Base-by-base conservation (phyloP, 1,140 invertebrate species). In the Zeugodacus cucurbitae region DNA sequence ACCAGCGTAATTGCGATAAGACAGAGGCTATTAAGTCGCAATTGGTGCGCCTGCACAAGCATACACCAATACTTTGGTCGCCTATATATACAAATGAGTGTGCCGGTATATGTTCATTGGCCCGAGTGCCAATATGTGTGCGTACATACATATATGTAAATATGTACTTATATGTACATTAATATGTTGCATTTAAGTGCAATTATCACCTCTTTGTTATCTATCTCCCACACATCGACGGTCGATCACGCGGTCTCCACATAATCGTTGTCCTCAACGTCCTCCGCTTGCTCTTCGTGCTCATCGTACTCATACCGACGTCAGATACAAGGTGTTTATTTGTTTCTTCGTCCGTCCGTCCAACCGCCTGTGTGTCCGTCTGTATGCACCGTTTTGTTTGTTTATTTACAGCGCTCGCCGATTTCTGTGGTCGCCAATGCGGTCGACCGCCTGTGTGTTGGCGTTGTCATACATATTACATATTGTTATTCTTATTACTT, bases 191-290 rank as follows among this genome's bases (percentile, higher is more conserved):
- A 82, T 67, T 86, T 70, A 88, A 70, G 70, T 86, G 64, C 86
- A 88, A 88, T 88, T 88, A 88, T 86, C 88, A 88, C 88, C 88
- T 87, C 85, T 87, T 88, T 88, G 88, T 88, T 88, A 88, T 88
- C 88, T 87, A 70, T 78, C 85, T 64, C 86, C 86, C 86, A 64
- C 86, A 59, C 86, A 58, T 54, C 74, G 86, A 3, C 58, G 57
- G 20, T 54, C 57, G 57, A 20, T 37, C 57, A n/a, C 7, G 8
- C 86, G 29, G 37, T 59, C 86, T 3, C 86, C 86, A 20, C 86
- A 87, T 10, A 87, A 58, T 37, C 57, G 37, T n/a, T 87, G 74
- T 82, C 74, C 74, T 48, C 41, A 26, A 1, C 37, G 11, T 48
- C n/a, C 41, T 48, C 41, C 22, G 37, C n/a, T n/a, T n/a, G 20